Percentiles rank a stretch among this genome's conserved stretches.
Conservation (phyloP, 2,113 vertebrate genomes). For the Catharus fuscescens region DNA sequence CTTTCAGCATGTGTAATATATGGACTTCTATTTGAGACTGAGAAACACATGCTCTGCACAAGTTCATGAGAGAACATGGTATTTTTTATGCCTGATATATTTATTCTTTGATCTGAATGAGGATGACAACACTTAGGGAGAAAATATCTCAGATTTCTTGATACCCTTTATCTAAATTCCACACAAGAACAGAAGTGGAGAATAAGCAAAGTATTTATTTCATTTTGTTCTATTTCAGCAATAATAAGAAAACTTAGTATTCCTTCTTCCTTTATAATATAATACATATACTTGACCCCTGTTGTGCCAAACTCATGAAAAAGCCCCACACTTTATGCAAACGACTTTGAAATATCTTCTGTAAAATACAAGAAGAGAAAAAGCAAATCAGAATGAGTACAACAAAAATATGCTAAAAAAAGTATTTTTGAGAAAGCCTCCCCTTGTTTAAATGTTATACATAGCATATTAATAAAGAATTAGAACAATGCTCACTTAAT, state of each 20-base stretch:
- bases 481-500: neutral
- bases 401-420: neutral
- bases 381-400: neutral
- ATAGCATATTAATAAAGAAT: neutral
- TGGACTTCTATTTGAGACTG: neutral
- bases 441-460: neutral
- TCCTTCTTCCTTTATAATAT: neutral
- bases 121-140: neutral
- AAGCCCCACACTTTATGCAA: neutral
- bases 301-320: neutral
- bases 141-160: neutral
- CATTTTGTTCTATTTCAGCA: neutral
- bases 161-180: neutral
- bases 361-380: neutral
- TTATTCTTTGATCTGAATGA: neutral
- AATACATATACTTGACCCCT: neutral
- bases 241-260: neutral
- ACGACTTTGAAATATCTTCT: neutral
- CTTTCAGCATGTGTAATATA: neutral
- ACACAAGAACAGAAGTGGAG: neutral
- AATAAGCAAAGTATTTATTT: neutral
- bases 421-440: neutral
- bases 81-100: neutral
- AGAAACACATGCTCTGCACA: neutral
- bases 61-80: neutral